Evolutionary conservation across 2,888 invertebrate species (phyloP).

Genomic region (Branchipolynoe longqiensis): DNA sequence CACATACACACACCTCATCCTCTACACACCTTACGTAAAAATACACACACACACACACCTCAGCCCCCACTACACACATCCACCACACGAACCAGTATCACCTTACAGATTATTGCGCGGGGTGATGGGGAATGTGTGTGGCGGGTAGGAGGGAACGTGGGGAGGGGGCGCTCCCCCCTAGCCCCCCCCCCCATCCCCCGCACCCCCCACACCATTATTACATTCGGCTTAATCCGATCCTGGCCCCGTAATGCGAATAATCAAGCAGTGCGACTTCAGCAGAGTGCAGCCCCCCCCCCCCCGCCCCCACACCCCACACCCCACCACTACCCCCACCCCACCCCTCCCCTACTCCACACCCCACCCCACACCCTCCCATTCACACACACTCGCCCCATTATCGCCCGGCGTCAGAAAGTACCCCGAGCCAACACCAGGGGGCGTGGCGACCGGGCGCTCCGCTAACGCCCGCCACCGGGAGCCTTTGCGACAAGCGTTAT

Average conservation of each 20-base stretch:
- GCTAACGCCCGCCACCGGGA: background rate
- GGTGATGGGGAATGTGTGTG: slow-evolving; percentile 11
- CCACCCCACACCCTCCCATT: no score
- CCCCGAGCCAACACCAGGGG: slow-evolving; percentile 29
- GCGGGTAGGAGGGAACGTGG: no score
- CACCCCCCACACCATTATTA: slow-evolving; percentile 47
- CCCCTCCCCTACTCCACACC: no score
- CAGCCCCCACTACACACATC: background rate
- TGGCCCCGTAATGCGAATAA: slow-evolving; percentile 47
- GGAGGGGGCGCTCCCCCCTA: background rate
- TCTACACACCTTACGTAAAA: no score
- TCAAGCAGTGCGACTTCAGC: slow-evolving; percentile 13
- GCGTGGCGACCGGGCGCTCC: background rate
- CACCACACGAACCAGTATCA: slow-evolving; percentile 17
- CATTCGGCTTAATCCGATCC: slow-evolving; percentile 50
- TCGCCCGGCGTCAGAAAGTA: slow-evolving; percentile 33
- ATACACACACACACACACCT: no score
- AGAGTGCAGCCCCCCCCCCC: background rate
- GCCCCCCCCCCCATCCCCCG: background rate
- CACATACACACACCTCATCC: no score
- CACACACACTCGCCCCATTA: no score
- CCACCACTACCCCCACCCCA: slow-evolving; percentile 24
- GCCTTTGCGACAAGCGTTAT: slow-evolving; percentile 44
- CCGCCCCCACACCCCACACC: background rate
- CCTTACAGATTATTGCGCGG: slow-evolving; percentile 31